These are phyloP conservation scores for Drosophila subquinaria DNA, from an alignment of 2,888 invertebrate genomes.

Conservation along the genomic window DNA sequence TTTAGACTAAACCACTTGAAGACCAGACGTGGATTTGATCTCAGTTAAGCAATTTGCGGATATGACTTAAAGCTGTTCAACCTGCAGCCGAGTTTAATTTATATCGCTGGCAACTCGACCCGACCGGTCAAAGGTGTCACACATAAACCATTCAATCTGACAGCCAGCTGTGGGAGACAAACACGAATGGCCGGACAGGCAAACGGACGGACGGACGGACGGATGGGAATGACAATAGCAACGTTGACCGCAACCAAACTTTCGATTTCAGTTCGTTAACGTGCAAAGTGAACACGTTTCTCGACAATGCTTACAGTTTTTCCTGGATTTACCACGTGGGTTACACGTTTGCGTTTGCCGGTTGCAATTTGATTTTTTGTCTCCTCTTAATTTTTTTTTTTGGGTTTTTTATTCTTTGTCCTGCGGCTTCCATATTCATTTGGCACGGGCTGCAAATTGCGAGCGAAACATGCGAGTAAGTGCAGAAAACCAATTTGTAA, in stretches of 20 bases:
- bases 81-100: conserved; percentile 70
- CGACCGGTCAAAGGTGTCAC: conserved; percentile 78
- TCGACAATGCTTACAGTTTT: conserved; percentile 42
- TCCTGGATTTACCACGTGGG: conserved; percentile 55
- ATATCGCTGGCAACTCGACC: conserved; percentile 64
- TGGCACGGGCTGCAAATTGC: conserved; percentile 71
- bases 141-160: conserved; percentile 79
- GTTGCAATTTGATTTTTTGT: conserved; percentile 64
- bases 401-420: conserved; percentile 22
- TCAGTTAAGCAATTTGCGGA: conserved; percentile 18
- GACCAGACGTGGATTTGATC: conserved; percentile 1
- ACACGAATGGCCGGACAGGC: conserved; percentile 19
- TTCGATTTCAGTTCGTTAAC: conserved; percentile 78
- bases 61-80: conserved; percentile 45
- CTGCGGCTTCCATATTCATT: conserved; percentile 67
- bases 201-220: conserved; percentile 13
- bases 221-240: conserved; percentile 55
- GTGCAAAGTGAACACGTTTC: conserved; percentile 74
- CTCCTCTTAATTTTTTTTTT: conserved; percentile 29
- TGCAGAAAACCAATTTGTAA: conserved; percentile 81
- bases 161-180: conserved; percentile 60
- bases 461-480: conserved; percentile 75
- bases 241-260: conserved; percentile 71
- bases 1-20: not conserved
- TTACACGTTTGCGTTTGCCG: conserved; percentile 31